Conservation (phyloP, 37 sponge, comb jelly and placozoan species). For the Diacarnus erythraeanus region DNA sequence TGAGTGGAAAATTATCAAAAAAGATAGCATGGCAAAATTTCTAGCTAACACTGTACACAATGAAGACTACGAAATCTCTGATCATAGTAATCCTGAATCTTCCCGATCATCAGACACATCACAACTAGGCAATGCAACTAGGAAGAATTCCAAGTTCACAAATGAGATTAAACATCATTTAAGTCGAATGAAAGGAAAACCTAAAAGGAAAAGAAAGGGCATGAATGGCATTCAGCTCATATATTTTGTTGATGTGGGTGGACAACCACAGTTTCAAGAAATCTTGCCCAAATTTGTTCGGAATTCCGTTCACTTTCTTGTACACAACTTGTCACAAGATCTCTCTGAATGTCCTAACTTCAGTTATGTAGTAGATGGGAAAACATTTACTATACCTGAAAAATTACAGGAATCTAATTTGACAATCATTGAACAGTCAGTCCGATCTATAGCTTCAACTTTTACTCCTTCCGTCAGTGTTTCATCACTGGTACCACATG, state of each 20-base stretch:
- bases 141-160: background rate
- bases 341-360: background rate
- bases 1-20: too few relatives aligned
- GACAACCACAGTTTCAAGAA: background rate
- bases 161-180: background rate
- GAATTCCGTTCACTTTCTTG: background rate
- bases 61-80: background rate
- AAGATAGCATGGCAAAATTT: background rate
- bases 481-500: background rate
- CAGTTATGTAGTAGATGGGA: conserved; percentile 1
- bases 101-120: too few relatives aligned
- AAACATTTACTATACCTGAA: conserved; percentile 1
- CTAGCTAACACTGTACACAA: background rate
- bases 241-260: background rate
- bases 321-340: background rate
- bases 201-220: background rate
- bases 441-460: background rate
- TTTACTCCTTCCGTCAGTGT: too few relatives aligned
- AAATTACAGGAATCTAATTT: background rate
- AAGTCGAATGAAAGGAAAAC: background rate
- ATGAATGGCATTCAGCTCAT: background rate
- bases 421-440: background rate
- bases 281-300: background rate
- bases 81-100: background rate
- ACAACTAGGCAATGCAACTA: background rate